phyloP scores from a whole-genome alignment of 64 coral and sea anemone species.

The Montipora capricornis region DNA sequence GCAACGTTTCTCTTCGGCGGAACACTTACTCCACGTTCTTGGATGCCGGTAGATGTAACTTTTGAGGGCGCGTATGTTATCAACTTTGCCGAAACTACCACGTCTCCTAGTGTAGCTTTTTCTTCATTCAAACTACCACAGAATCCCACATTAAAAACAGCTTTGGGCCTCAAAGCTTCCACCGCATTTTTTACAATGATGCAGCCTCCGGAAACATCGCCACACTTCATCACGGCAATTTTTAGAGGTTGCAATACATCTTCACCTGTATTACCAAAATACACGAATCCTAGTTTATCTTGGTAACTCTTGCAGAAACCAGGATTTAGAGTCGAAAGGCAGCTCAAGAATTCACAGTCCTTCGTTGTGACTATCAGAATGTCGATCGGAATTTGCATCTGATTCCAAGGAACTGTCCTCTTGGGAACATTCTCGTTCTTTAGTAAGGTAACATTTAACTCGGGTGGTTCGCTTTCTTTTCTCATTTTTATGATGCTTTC shows the following conservation, averaged over 20 bases:
- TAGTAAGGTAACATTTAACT: too few relatives aligned
- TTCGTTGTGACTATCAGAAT: slow-evolving; percentile 1
- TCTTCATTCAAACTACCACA: neutral
- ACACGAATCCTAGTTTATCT: neutral
- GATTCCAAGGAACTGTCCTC: too few relatives aligned
- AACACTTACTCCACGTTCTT: neutral
- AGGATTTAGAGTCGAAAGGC: neutral
- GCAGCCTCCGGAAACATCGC: neutral
- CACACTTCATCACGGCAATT: slow-evolving; percentile 1
- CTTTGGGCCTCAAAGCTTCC: neutral
- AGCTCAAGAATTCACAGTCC: neutral
- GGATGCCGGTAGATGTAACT: neutral
- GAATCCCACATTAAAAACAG: slow-evolving; percentile 9
- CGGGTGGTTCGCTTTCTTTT: too few relatives aligned
- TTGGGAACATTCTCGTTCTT: too few relatives aligned
- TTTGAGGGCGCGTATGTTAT: neutral
- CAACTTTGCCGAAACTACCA: neutral
- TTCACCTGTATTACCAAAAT: neutral
- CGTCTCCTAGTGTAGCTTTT: slow-evolving; percentile 22
- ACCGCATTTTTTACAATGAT: neutral
- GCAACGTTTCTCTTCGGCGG: neutral
- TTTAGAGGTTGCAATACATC: neutral
- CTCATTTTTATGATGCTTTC: too few relatives aligned
- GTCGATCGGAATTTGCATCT: neutral
- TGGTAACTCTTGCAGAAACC: neutral